phyloP scores from a whole-genome alignment of 2,888 invertebrate species.

The Tetranychus piercei region DNA sequence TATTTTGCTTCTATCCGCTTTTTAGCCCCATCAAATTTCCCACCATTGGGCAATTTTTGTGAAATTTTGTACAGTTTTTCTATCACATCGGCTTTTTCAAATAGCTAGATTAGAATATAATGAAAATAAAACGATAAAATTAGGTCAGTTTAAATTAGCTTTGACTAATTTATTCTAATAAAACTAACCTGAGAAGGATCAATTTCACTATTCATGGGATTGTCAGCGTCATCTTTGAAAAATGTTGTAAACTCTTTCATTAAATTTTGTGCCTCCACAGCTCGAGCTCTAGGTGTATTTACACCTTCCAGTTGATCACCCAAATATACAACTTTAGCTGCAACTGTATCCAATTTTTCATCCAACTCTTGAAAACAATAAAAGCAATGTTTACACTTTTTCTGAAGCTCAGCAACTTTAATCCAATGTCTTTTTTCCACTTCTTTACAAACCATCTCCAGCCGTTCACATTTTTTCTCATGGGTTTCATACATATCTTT shows the following conservation, averaged over 20 bases:
- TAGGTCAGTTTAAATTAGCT: not conserved
- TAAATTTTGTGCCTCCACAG: constrained; percentile 80
- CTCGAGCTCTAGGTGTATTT: constrained; percentile 76
- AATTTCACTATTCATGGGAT: constrained; percentile 17
- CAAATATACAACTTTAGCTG: constrained; percentile 90
- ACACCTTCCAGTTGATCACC: constrained; percentile 95
- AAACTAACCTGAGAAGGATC: constrained; percentile 22
- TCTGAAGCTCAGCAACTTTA: constrained; percentile 60
- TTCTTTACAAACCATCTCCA: constrained; percentile 61
- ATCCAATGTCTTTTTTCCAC: constrained; percentile 66
- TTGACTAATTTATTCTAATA: not conserved
- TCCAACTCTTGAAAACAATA: constrained; percentile 77
- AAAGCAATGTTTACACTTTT: constrained; percentile 66
- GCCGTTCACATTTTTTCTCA: constrained; percentile 60
- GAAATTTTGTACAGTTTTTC: constrained; percentile 87
- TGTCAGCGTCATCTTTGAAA: constrained; percentile 54
- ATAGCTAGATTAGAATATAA: constrained; percentile 41
- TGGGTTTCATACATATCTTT: constrained; percentile 54
- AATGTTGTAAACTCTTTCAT: constrained; percentile 83
- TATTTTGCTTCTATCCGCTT: constrained; percentile 71
- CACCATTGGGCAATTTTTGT: constrained; percentile 73
- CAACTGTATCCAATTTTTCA: constrained; percentile 86
- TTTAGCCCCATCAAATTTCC: constrained; percentile 59
- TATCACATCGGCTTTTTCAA: constrained; percentile 90
- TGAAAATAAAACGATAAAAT: not conserved